These are phyloP conservation scores for Drosophila sproati DNA, from an alignment of 1,140 invertebrate species.

Conservation along the genomic window DNA sequence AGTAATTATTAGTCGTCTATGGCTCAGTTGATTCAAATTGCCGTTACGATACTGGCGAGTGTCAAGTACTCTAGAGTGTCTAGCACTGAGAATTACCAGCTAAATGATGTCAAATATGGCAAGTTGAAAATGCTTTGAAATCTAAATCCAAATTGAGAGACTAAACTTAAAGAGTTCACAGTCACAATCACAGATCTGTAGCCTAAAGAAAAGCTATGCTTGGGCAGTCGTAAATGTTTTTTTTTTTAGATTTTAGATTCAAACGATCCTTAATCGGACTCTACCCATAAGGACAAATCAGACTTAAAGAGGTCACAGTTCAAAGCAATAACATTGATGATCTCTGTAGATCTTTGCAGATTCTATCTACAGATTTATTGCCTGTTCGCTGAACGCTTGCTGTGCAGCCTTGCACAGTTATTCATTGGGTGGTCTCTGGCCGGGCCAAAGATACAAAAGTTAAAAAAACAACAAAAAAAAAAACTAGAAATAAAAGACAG, in stretches of 20 bases:
- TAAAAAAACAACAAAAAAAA: background rate
- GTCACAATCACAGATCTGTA: too few relatives aligned
- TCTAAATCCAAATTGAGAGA: too few relatives aligned
- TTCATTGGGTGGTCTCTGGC: slow-evolving; percentile 31
- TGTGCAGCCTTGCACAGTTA: slow-evolving; percentile 24
- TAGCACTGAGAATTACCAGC: background rate
- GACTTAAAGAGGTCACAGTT: too few relatives aligned
- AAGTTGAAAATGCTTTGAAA: too few relatives aligned
- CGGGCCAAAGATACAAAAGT: slow-evolving; percentile 2
- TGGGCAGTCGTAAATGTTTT: too few relatives aligned
- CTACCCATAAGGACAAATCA: too few relatives aligned
- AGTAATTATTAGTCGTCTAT: slow-evolving; percentile 72
- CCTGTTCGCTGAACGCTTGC: slow-evolving; percentile 1
- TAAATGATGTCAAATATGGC: background rate
- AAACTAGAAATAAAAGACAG: background rate
- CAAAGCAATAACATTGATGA: too few relatives aligned
- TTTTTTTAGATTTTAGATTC: too few relatives aligned
- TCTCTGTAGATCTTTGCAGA: background rate
- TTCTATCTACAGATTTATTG: background rate
- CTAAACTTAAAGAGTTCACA: too few relatives aligned
- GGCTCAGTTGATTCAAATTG: slow-evolving; percentile 68
- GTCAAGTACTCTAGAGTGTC: background rate
- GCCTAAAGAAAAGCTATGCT: too few relatives aligned
- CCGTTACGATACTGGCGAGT: slow-evolving; percentile 45
- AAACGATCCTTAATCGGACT: too few relatives aligned